Percentiles rank a stretch among this genome's conserved stretches.
Evolutionary conservation across 2,797 vertebrate genomes (phyloP).

Genomic region (Limnodromus scolopaceus): DNA sequence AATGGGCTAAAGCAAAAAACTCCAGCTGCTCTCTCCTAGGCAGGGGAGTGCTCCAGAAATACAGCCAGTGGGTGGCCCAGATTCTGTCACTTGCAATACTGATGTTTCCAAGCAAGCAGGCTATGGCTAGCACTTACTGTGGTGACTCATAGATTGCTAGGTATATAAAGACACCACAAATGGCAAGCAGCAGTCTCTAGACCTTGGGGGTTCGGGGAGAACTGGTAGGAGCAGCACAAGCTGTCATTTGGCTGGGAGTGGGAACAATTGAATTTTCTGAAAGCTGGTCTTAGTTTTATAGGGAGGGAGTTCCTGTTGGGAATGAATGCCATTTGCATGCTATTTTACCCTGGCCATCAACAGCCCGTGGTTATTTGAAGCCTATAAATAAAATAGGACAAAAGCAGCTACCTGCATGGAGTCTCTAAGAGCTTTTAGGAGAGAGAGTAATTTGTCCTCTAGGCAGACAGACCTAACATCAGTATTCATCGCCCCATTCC

Average conservation of each 20-base stretch:
- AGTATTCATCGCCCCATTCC: not conserved
- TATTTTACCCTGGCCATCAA: constrained; percentile 11
- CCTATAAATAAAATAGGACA: constrained; percentile 57
- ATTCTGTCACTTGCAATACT: constrained; percentile 6
- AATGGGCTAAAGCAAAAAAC: constrained; percentile 12
- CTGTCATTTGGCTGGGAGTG: constrained; percentile 21
- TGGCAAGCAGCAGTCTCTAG: not conserved
- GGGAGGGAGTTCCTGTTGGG: constrained; percentile 19
- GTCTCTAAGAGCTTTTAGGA: constrained; percentile 1
- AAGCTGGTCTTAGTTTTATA: constrained; percentile 5
- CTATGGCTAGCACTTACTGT: not conserved
- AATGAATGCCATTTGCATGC: constrained; percentile 3
- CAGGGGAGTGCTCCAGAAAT: constrained; percentile 19
- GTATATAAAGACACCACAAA: constrained; percentile 14
- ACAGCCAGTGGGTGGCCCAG: constrained; percentile 48
- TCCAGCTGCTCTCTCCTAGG: constrained; percentile 44
- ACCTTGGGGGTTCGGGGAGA: not conserved
- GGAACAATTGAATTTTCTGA: constrained; percentile 27
- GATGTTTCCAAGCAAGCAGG: constrained; percentile 10
- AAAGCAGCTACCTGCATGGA: constrained; percentile 46
- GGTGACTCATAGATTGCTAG: not conserved
- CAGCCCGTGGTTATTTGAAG: not conserved
- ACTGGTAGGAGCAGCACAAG: constrained; percentile 19
- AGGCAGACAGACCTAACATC: not conserved
- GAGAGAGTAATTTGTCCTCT: not conserved